phyloP scores from a whole-genome alignment of 2,113 vertebrate genomes.

The Rousettus leschenaultii region DNA sequence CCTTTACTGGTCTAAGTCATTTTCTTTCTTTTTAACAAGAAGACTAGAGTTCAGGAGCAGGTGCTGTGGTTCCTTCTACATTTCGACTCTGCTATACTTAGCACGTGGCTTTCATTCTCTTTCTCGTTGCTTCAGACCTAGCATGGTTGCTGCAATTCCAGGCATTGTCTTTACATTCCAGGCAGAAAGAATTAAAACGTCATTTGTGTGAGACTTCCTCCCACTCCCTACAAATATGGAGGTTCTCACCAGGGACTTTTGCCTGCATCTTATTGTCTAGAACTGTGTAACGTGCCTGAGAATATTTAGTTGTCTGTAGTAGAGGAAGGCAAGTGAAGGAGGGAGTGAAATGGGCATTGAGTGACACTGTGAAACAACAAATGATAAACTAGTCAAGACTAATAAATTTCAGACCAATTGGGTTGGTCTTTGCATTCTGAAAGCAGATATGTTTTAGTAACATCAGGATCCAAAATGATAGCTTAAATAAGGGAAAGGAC shows the following conservation, averaged over 20 bases:
- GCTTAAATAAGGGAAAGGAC: background rate
- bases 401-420: background rate
- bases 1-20: background rate
- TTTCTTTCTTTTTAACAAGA: background rate
- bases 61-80: background rate
- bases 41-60: background rate
- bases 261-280: background rate
- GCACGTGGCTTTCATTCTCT: background rate
- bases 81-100: background rate
- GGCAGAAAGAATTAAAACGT: background rate
- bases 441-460: background rate
- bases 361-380: background rate
- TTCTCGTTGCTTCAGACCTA: background rate
- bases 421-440: background rate
- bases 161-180: background rate
- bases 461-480: background rate
- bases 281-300: background rate
- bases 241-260: background rate
- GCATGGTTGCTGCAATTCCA: background rate
- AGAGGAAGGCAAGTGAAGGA: background rate
- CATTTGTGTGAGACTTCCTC: background rate
- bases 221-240: background rate
- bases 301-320: background rate
- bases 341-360: background rate
- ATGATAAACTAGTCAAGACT: conserved; percentile 8